Conservation (phyloP, 2,797 vertebrate genomes). For the Sebastes nivosus region DNA sequence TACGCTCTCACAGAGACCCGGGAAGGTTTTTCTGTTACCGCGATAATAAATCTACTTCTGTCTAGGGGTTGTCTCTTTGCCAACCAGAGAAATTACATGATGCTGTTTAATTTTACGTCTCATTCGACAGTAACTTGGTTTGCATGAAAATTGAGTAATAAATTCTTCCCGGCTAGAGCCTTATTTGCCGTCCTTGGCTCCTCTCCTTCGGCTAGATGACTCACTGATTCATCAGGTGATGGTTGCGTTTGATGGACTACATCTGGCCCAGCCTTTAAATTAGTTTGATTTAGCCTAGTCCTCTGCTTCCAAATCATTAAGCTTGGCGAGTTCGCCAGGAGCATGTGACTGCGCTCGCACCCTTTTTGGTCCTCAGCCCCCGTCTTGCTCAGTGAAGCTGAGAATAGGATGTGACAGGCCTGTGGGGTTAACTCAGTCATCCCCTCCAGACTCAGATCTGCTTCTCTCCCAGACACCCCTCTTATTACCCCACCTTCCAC, state of each 20-base stretch:
- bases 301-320: constrained; percentile 71
- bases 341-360: constrained; percentile 76
- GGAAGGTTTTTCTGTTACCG: constrained; percentile 14
- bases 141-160: constrained; percentile 38
- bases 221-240: constrained; percentile 70
- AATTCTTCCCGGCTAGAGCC: constrained; percentile 22
- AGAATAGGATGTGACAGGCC: constrained; percentile 82
- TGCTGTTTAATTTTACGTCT: constrained; percentile 47
- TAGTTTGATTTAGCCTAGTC: constrained; percentile 58
- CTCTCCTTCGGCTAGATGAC: constrained; percentile 53
- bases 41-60: constrained; percentile 23
- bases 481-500: constrained; percentile 15
- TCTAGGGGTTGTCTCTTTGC: constrained; percentile 29
- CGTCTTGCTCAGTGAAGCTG: constrained; percentile 78
- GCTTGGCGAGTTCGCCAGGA: constrained; percentile 60
- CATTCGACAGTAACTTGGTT: constrained; percentile 47
- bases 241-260: constrained; percentile 66
- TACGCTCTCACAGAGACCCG: background rate
- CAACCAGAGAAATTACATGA: constrained; percentile 36
- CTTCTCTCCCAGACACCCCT: constrained; percentile 35
- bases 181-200: constrained; percentile 41
- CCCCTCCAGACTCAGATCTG: constrained; percentile 65
- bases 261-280: constrained; percentile 66
- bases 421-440: constrained; percentile 79
- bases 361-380: constrained; percentile 69